These are phyloP conservation scores for Mormyrus proboscirostris DNA, from an alignment of 2,797 vertebrate species.

Conservation along the genomic window DNA sequence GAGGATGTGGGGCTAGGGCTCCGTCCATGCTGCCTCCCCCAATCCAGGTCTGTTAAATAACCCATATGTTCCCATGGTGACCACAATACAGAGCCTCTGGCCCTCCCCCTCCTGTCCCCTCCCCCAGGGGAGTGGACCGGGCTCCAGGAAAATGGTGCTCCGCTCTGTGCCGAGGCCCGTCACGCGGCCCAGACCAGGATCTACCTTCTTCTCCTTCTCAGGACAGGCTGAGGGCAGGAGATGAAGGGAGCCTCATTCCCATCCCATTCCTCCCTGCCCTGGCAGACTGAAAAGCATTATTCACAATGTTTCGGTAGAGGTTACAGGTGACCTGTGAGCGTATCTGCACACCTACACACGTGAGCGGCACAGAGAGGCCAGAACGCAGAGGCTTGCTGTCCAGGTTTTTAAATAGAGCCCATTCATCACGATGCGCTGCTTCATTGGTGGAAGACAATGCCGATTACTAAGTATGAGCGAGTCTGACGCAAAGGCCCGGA, in stretches of 20 bases:
- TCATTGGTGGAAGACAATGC: not conserved
- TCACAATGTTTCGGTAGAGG: not conserved
- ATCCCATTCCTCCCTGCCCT: not conserved
- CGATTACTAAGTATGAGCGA: not conserved
- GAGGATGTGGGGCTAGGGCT: slow-evolving; percentile 46
- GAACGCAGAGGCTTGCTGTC: not conserved
- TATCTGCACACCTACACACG: slow-evolving; percentile 38
- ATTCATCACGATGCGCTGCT: not conserved
- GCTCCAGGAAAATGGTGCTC: not conserved
- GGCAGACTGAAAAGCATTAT: not conserved
- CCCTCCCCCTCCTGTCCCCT: slow-evolving; percentile 15
- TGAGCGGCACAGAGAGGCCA: not conserved
- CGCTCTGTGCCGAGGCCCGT: not conserved
- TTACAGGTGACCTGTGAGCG: not conserved
- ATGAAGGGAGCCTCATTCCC: not conserved
- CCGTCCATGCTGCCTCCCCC: slow-evolving; percentile 15
- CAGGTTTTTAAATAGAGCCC: not conserved
- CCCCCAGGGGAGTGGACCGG: not conserved
- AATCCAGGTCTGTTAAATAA: slow-evolving; percentile 68
- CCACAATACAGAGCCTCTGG: slow-evolving; percentile 37
- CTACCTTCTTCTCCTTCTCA: not conserved
- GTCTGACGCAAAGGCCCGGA: not conserved
- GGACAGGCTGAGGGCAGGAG: not conserved
- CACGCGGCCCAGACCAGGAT: not conserved
- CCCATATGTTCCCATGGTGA: slow-evolving; percentile 67